These are phyloP conservation scores for Schrankia costaestrigalis DNA, from an alignment of 2,888 invertebrate genomes.

Conservation along the genomic window DNA sequence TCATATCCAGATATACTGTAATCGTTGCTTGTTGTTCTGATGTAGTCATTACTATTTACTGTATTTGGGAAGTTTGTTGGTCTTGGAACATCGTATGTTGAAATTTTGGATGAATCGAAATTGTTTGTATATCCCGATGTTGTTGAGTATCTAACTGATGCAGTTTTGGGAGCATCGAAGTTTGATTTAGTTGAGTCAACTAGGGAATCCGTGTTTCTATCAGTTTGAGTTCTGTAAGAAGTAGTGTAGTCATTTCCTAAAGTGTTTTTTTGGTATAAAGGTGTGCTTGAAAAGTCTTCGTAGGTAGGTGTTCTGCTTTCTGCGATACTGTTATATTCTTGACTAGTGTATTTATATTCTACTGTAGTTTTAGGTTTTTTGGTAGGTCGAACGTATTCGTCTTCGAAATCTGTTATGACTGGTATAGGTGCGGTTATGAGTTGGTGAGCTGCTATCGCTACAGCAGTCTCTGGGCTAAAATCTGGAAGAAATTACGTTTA, in stretches of 20 bases:
- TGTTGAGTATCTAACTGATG: constrained; percentile 4
- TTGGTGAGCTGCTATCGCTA: constrained; percentile 73
- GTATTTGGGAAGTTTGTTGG: constrained; percentile 22
- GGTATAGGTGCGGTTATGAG: constrained; percentile 71
- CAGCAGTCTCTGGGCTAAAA: constrained; percentile 64
- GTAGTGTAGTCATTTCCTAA: constrained; percentile 41
- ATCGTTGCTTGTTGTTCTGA: constrained; percentile 19
- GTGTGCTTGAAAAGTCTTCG: constrained; percentile 57
- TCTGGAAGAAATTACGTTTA: constrained; percentile 41
- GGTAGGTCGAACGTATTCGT: constrained; percentile 41
- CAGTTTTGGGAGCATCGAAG: constrained; percentile 20
- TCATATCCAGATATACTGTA: constrained; percentile 19
- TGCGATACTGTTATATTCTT: constrained; percentile 48
- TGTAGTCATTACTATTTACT: constrained; percentile 17
- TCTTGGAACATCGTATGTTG: constrained; percentile 27
- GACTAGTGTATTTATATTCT: constrained; percentile 58
- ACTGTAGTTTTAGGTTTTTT: constrained; percentile 45
- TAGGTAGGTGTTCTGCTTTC: constrained; percentile 43
- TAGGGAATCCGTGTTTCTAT: background rate
- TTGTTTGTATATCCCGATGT: constrained; percentile 18
- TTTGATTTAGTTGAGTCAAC: constrained; percentile 31
- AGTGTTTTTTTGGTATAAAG: constrained; percentile 36
- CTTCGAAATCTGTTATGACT: constrained; percentile 55
- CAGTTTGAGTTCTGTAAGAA: constrained; percentile 32
- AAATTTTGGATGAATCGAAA: constrained; percentile 20